Conservation (phyloP, 2,797 vertebrate species). For the Pipistrellus pygmaeus region DNA sequence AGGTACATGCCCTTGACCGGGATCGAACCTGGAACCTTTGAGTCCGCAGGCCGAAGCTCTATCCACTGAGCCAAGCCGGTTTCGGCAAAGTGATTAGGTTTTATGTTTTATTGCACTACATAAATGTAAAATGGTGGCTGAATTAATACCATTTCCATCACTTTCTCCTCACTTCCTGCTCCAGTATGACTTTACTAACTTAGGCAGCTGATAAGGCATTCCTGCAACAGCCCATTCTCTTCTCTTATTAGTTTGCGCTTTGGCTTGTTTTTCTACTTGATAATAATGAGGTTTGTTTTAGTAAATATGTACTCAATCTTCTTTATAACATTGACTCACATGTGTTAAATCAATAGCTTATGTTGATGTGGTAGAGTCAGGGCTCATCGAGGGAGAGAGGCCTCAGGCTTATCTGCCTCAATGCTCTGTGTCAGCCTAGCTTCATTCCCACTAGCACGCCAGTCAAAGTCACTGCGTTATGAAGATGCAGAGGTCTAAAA, state of each 20-base stretch:
- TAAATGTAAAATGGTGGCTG: conserved; percentile 1
- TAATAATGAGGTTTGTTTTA: conserved; percentile 41
- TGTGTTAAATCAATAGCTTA: conserved; percentile 7
- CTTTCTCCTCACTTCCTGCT: conserved; percentile 6
- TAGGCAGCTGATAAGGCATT: neutral
- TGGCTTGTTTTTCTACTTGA: conserved; percentile 41
- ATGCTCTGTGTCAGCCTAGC: neutral
- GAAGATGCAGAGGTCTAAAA: conserved; percentile 61
- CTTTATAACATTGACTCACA: neutral
- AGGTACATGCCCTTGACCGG: too few relatives aligned
- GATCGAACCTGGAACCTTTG: too few relatives aligned
- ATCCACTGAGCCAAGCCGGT: too few relatives aligned
- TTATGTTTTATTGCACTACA: neutral
- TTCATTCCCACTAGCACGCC: neutral
- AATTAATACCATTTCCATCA: neutral
- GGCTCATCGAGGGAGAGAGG: neutral
- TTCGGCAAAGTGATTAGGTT: neutral
- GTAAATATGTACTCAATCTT: neutral
- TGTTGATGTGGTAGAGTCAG: neutral
- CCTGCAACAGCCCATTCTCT: neutral
- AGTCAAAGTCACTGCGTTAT: conserved; percentile 50
- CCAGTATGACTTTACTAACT: neutral
- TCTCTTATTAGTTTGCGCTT: neutral
- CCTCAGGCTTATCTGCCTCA: neutral
- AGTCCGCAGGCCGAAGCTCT: too few relatives aligned